phyloP scores from a whole-genome alignment of 1,140 invertebrate species.

The Melipona quadrifasciata region DNA sequence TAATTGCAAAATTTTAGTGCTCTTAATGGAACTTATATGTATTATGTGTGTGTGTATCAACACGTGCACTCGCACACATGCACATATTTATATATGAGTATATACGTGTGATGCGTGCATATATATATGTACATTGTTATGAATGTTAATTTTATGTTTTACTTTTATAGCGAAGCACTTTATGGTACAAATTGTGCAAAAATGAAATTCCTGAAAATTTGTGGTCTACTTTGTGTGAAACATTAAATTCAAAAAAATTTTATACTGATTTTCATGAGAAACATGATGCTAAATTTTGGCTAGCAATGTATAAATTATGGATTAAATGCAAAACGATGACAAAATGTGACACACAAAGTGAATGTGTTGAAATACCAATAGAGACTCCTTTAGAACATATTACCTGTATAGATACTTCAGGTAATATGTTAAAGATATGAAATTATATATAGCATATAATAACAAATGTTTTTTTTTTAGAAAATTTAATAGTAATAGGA shows the following conservation, averaged over 20 bases:
- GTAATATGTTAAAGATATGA: constrained; percentile 35
- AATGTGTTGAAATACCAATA: constrained; percentile 36
- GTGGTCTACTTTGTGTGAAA: constrained; percentile 57
- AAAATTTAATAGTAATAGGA: constrained; percentile 54
- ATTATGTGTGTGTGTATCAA: not conserved
- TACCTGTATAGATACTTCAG: constrained; percentile 50
- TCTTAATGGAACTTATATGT: not conserved
- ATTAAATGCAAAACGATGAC: constrained; percentile 48
- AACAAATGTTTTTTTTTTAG: constrained; percentile 41
- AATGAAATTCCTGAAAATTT: constrained; percentile 49
- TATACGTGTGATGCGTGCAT: no score
- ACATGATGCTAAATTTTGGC: constrained; percentile 51
- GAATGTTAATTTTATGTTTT: not conserved
- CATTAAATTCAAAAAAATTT: constrained; percentile 29
- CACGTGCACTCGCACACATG: no score
- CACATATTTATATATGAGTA: no score
- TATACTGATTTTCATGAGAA: constrained; percentile 30
- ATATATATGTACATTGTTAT: no score
- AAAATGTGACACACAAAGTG: constrained; percentile 19
- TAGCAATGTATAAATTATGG: constrained; percentile 55
- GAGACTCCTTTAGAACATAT: constrained; percentile 41
- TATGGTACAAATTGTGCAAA: constrained; percentile 57
- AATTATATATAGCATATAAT: not conserved
- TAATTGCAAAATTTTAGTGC: not conserved
- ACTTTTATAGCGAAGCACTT: constrained; percentile 38